These are phyloP conservation scores for Lasioglossum zephyrum DNA, from an alignment of 2,888 invertebrate species.

Conservation along the genomic window DNA sequence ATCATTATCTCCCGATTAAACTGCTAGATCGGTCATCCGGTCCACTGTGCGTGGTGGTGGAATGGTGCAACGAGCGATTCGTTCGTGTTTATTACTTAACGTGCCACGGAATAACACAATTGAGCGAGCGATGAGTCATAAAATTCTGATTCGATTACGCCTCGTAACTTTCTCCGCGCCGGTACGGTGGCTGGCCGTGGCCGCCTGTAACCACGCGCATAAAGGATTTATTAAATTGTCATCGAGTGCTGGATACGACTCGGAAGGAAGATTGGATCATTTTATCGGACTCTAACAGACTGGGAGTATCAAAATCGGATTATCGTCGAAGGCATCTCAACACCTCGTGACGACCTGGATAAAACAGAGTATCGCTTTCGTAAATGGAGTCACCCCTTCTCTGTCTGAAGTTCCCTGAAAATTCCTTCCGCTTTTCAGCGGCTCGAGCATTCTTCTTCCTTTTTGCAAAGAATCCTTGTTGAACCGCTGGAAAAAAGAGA, in stretches of 20 bases:
- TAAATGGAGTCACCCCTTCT: not conserved
- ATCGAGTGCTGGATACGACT: slow-evolving; percentile 21
- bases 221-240: slow-evolving; percentile 56
- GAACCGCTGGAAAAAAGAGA: not conserved
- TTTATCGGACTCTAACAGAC: slow-evolving; percentile 22
- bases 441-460: not conserved
- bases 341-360: no score
- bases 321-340: not conserved
- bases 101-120: slow-evolving; percentile 40
- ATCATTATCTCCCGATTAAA: no score
- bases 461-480: not conserved
- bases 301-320: slow-evolving; percentile 40
- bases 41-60: not conserved
- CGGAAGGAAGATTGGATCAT: not conserved
- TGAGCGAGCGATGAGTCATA: slow-evolving; percentile 55
- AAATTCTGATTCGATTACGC: slow-evolving; percentile 62
- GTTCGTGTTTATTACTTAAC: slow-evolving; percentile 47
- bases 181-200: slow-evolving; percentile 23
- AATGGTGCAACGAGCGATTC: slow-evolving; percentile 24
- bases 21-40: no score
- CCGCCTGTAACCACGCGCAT: slow-evolving; percentile 22
- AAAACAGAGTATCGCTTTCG: not conserved
- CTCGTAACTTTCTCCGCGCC: slow-evolving; percentile 44
- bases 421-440: not conserved
- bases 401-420: not conserved